Evolutionary conservation across 2,113 vertebrate species (phyloP).

Genomic region (Mirounga angustirostris): DNA sequence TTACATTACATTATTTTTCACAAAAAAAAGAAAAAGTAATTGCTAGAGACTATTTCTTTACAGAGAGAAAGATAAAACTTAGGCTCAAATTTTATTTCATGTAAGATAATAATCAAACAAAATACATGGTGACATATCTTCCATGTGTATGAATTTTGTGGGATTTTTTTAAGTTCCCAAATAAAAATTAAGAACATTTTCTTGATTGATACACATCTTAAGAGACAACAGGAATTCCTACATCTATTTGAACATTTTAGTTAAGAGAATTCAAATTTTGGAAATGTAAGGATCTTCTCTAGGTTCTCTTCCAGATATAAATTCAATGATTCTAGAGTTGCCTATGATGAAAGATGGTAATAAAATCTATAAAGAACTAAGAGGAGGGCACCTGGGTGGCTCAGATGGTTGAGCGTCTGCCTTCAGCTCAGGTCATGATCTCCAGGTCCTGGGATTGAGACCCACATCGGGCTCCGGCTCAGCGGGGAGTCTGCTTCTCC

Average conservation of each 20-base stretch:
- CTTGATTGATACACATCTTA: constrained; percentile 21
- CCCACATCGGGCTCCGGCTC: too few species aligned
- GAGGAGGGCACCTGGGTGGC: not conserved
- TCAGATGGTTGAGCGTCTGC: too few species aligned
- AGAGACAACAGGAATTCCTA: constrained; percentile 27
- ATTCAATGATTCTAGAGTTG: constrained; percentile 51
- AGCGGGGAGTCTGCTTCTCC: too few species aligned
- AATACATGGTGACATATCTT: constrained; percentile 28
- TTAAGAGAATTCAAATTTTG: constrained; percentile 61
- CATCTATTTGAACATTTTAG: constrained; percentile 38
- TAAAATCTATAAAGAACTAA: constrained; percentile 59
- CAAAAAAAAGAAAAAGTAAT: not conserved
- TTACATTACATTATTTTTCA: constrained; percentile 63
- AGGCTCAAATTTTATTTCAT: constrained; percentile 34
- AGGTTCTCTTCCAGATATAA: constrained; percentile 19
- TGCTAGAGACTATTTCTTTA: constrained; percentile 47
- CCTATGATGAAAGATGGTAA: constrained; percentile 5
- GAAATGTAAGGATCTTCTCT: constrained; percentile 41
- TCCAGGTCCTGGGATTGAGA: too few species aligned
- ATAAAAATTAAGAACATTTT: constrained; percentile 43
- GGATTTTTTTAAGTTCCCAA: constrained; percentile 48
- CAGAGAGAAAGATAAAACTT: constrained; percentile 22
- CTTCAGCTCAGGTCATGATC: too few species aligned
- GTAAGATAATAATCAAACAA: constrained; percentile 28
- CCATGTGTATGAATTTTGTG: not conserved